Evolutionary conservation across 35 echinoderm and acorn worm genomes (phyloP), one percentile per base, ranked within the genome.

Genomic region (Ophiothrix spiculata): DNA sequence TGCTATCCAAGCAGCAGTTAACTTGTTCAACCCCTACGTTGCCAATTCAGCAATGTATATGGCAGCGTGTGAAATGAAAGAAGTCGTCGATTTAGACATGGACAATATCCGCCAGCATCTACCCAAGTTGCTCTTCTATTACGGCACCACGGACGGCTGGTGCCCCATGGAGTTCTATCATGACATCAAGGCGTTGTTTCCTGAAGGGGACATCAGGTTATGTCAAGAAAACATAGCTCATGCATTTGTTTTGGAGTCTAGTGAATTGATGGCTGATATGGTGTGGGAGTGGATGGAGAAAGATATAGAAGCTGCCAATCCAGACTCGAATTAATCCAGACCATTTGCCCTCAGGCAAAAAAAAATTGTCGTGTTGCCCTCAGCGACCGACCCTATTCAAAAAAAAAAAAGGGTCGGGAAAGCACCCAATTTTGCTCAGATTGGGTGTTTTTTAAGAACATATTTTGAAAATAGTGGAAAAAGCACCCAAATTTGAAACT

Each of bases 161-260:
- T 87, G 85, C 60, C 92, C 92, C 3, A 41, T 84, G 36, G 75
- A 77, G 32, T 88, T 82, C 77, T 86, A 93, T 36, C 25, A 87
- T 21, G 82, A 85, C 56, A 80, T 88, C 64, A 87, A 83, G 35
- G 42, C 14, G 36, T 60, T 37, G 6, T 93, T 89, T 33, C 92
- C 92, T 19, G 86, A 90, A 56, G 92, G 82, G 23, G 92, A 93
- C 39, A 82, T 93, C 60, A 76, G 92, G 36, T 54, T 93, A 19
- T 93, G 92, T 74, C 78, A 88, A 39, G 35, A 79, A 21, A 82
- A 87, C 3, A 69, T 93, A 17, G 82, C 77, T 11, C 92, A 93
- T 40, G 92, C 92, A 36, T 93, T 93, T 82, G 85, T 81, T 40
- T 77, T 93, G 41, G 87, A 89, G 23, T 89, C 92, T 0, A 93